phyloP scores from a whole-genome alignment of 2,888 invertebrate species.

The Nymphalis c-album region DNA sequence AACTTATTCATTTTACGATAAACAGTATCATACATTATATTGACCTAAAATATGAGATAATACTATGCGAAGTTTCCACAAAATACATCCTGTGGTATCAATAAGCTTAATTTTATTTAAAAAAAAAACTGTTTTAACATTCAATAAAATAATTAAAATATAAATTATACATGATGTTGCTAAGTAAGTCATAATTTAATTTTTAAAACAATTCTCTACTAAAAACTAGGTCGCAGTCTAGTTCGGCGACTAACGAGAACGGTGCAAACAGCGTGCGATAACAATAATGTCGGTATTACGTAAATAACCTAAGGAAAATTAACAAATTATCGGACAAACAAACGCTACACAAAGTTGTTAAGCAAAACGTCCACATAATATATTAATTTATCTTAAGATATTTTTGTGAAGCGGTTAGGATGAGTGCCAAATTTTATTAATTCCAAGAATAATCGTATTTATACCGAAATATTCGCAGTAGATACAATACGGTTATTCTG shows the following conservation, averaged over 20 bases:
- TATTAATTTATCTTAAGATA: not conserved
- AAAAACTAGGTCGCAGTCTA: slow-evolving; percentile 4
- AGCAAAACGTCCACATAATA: not conserved
- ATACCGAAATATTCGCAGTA: too few species aligned
- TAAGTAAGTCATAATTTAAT: not conserved
- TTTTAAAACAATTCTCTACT: not conserved
- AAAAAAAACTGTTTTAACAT: too few species aligned
- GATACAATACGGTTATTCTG: too few species aligned
- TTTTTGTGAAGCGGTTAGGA: not conserved
- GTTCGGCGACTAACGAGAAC: slow-evolving; percentile 1
- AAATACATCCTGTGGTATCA: too few species aligned
- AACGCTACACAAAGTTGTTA: not conserved
- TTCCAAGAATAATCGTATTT: not conserved
- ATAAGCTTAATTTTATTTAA: too few species aligned
- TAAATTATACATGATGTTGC: too few species aligned
- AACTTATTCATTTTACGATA: too few species aligned
- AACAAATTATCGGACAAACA: not conserved
- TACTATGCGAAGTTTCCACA: too few species aligned
- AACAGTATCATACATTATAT: too few species aligned
- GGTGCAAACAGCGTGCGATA: not conserved
- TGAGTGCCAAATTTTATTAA: slow-evolving; percentile 11
- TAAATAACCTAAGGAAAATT: slow-evolving; percentile 3
- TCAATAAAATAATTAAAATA: too few species aligned
- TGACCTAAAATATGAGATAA: too few species aligned
- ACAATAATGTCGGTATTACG: slow-evolving; percentile 2